A percentile compares a stretch with the other conserved stretches of the same genome.
Conservation (phyloP, 1,140 invertebrate genomes). For the Chrysomallon squamiferum region DNA sequence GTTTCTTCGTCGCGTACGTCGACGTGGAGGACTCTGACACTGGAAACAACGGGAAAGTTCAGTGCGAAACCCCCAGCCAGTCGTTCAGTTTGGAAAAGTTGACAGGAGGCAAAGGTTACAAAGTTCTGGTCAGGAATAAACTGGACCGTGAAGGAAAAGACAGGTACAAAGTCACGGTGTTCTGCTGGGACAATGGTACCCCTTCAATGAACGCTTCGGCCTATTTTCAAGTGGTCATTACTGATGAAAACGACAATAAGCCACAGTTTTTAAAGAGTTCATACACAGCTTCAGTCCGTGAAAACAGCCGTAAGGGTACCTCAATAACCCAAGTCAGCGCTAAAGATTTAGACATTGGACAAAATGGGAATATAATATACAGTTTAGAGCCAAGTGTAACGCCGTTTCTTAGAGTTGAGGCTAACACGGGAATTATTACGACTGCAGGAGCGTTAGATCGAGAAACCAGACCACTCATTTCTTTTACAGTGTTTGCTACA, state of each 20-base stretch:
- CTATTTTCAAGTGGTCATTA: slow-evolving; percentile 83
- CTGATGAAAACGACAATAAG: slow-evolving; percentile 37
- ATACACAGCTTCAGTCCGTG: slow-evolving; percentile 67
- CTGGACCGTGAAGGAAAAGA: slow-evolving; percentile 81
- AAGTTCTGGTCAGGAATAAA: slow-evolving; percentile 24
- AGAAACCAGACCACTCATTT: slow-evolving; percentile 22
- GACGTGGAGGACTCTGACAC: slow-evolving; percentile 40
- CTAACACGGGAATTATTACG: slow-evolving; percentile 30
- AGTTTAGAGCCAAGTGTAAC: slow-evolving; percentile 9
- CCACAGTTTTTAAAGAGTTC: slow-evolving; percentile 58
- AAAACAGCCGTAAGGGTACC: slow-evolving; percentile 30
- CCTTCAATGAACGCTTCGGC: slow-evolving; percentile 61
- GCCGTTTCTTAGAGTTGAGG: slow-evolving; percentile 24
- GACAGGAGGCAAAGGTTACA: slow-evolving; percentile 29
- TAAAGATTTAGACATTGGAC: slow-evolving; percentile 80
- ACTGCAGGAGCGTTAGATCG: slow-evolving; percentile 28
- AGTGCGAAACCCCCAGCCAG: slow-evolving; percentile 30
- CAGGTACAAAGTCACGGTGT: slow-evolving; percentile 79
- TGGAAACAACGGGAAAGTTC: slow-evolving; percentile 39
- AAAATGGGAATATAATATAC: slow-evolving; percentile 66
- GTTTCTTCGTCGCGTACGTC: slow-evolving; percentile 43
- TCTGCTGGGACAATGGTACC: slow-evolving; percentile 31
- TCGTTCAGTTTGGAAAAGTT: slow-evolving; percentile 28
- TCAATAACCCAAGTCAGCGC: slow-evolving; percentile 72
- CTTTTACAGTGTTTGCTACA: slow-evolving; percentile 19